Percentiles rank a stretch among this genome's conserved stretches.
These are phyloP conservation scores for Brachionus rubens DNA, from an alignment of 1,140 invertebrate genomes.

Conservation along the genomic window DNA sequence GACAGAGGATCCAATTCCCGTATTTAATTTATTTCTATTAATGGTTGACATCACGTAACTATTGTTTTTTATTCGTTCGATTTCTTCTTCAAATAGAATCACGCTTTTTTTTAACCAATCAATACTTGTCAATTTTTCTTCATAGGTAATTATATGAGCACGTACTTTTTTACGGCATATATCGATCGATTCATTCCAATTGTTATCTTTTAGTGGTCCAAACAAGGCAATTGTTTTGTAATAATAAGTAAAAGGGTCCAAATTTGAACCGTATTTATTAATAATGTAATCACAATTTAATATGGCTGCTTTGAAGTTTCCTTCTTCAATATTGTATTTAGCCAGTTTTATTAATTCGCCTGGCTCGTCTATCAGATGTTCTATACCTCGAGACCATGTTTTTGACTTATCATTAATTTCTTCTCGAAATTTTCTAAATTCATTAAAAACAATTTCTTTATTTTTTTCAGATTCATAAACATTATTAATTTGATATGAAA, in stretches of 20 bases:
- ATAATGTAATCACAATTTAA: background rate
- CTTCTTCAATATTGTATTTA: background rate
- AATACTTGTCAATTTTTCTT: background rate
- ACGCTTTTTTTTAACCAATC: background rate
- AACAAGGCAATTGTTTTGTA: background rate
- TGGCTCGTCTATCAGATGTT: background rate
- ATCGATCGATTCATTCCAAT: too few relatives aligned
- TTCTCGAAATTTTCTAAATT: background rate
- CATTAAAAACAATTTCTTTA: background rate
- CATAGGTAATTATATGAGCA: too few relatives aligned
- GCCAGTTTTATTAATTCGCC: constrained; percentile 7
- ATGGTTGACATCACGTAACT: background rate
- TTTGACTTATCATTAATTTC: background rate
- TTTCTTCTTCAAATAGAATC: background rate
- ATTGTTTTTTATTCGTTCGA: background rate
- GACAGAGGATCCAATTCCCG: background rate
- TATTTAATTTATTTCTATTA: background rate
- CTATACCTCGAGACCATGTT: background rate
- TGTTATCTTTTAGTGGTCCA: background rate
- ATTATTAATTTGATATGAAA: background rate
- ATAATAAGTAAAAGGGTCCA: background rate
- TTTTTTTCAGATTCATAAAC: background rate
- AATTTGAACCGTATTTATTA: background rate
- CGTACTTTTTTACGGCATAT: too few relatives aligned
- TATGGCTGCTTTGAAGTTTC: background rate